These are phyloP conservation scores for Ricordea florida DNA, from an alignment of 92 coral and sea anemone genomes.

Conservation along the genomic window DNA sequence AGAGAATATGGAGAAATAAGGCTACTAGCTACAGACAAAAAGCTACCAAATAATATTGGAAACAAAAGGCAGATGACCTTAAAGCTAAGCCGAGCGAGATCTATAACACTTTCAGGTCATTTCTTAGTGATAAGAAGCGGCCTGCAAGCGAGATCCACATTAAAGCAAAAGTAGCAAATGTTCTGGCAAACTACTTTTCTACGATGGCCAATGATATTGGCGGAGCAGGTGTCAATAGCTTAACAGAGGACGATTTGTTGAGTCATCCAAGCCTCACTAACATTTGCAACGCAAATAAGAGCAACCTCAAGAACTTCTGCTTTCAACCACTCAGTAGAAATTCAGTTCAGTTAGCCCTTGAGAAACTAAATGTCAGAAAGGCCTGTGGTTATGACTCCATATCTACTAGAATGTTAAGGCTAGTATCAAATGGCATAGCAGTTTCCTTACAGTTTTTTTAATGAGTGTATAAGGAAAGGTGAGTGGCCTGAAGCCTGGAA, in stretches of 20 bases:
- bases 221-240: slow-evolving; percentile 31
- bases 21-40: background rate
- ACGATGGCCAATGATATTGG: slow-evolving; percentile 59
- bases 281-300: slow-evolving; percentile 21
- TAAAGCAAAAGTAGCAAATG: slow-evolving; percentile 36
- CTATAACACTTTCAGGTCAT: slow-evolving; percentile 33
- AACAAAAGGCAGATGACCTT: slow-evolving; percentile 19
- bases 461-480: slow-evolving; percentile 6
- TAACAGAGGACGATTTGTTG: slow-evolving; percentile 44
- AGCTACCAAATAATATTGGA: slow-evolving; percentile 25
- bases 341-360: slow-evolving; percentile 19
- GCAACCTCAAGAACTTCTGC: background rate
- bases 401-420: slow-evolving; percentile 43
- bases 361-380: slow-evolving; percentile 37
- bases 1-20: slow-evolving; percentile 21
- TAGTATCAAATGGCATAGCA: slow-evolving; percentile 43
- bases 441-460: slow-evolving; percentile 36
- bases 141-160: slow-evolving; percentile 5
- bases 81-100: slow-evolving; percentile 23
- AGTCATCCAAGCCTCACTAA: slow-evolving; percentile 40
- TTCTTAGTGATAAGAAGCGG: slow-evolving; percentile 19
- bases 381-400: slow-evolving; percentile 60
- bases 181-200: slow-evolving; percentile 46
- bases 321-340: slow-evolving; percentile 20
- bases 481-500: slow-evolving; percentile 60